phyloP scores from a whole-genome alignment of 2,888 invertebrate genomes.

The Harpalus rubripes region DNA sequence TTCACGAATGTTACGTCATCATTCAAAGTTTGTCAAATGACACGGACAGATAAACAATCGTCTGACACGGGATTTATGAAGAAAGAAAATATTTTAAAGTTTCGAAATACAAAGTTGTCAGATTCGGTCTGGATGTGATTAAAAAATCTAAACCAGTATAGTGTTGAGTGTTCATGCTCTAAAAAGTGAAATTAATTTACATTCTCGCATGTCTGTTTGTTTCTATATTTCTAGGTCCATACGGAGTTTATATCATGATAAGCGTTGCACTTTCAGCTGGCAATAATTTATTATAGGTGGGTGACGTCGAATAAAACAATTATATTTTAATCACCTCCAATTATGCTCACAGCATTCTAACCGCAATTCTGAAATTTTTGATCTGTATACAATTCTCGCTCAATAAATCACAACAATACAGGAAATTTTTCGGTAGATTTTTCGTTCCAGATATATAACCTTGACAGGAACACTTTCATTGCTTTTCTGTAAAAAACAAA shows the following conservation, averaged over 20 bases:
- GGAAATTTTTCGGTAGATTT: constrained; percentile 50
- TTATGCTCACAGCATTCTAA: constrained; percentile 42
- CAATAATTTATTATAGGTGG: constrained; percentile 30
- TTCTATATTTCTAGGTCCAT: constrained; percentile 6
- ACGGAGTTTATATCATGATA: constrained; percentile 13
- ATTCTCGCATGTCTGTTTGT: constrained; percentile 5
- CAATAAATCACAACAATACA: constrained; percentile 47
- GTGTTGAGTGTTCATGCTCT: neutral
- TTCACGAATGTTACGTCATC: no score
- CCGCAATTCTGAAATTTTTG: constrained; percentile 40
- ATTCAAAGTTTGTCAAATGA: no score
- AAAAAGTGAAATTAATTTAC: constrained; percentile 7
- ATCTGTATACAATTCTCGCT: constrained; percentile 25
- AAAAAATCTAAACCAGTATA: neutral
- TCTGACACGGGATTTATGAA: neutral
- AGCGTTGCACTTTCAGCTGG: constrained; percentile 15
- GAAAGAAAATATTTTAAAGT: neutral
- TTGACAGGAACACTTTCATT: constrained; percentile 50
- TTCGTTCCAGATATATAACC: constrained; percentile 53
- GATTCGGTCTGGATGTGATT: neutral
- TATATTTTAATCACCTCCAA: constrained; percentile 42
- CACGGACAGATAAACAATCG: neutral
- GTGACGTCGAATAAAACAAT: constrained; percentile 41
- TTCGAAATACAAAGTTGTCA: neutral
- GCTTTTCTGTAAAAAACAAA: constrained; percentile 51